These are phyloP conservation scores for Listronotus oregonensis DNA, from an alignment of 1,140 invertebrate genomes.

Conservation along the genomic window DNA sequence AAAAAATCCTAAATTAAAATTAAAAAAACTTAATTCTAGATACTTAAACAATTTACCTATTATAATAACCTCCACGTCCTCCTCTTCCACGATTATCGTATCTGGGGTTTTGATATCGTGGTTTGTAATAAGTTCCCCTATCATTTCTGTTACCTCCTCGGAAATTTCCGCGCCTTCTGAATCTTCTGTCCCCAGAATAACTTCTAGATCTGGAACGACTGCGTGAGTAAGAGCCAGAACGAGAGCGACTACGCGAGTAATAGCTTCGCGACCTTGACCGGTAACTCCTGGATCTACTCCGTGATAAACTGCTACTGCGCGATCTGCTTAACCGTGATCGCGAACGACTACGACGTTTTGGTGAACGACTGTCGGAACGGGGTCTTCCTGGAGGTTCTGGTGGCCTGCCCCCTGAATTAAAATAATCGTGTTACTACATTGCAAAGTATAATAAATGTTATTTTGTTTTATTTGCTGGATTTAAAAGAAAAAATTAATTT, in stretches of 20 bases:
- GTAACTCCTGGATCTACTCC: slow-evolving; percentile 55
- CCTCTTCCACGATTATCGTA: slow-evolving; percentile 61
- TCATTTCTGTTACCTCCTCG: slow-evolving; percentile 62
- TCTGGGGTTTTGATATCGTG: slow-evolving; percentile 64
- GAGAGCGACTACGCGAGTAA: slow-evolving; percentile 60
- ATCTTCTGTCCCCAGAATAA: slow-evolving; percentile 65
- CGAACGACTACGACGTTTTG: slow-evolving; percentile 51
- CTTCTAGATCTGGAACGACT: slow-evolving; percentile 67
- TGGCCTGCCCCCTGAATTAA: slow-evolving; percentile 52
- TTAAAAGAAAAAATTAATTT: no score
- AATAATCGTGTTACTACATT: background rate
- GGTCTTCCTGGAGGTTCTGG: slow-evolving; percentile 57
- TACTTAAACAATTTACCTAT: slow-evolving; percentile 51
- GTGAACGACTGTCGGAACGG: slow-evolving; percentile 48
- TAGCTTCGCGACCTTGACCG: slow-evolving; percentile 58
- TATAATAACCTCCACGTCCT: slow-evolving; percentile 59
- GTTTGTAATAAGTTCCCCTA: slow-evolving; percentile 76
- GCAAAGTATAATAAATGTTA: background rate
- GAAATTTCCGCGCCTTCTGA: slow-evolving; percentile 58
- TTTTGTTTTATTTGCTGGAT: no score
- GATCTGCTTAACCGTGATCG: slow-evolving; percentile 54
- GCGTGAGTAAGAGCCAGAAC: slow-evolving; percentile 62
- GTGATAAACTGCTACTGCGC: slow-evolving; percentile 26
- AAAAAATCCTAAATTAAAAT: no score
- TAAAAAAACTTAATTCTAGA: no score